phyloP scores from a whole-genome alignment of 2,113 vertebrate species.

The Leptodactylus fuscus region DNA sequence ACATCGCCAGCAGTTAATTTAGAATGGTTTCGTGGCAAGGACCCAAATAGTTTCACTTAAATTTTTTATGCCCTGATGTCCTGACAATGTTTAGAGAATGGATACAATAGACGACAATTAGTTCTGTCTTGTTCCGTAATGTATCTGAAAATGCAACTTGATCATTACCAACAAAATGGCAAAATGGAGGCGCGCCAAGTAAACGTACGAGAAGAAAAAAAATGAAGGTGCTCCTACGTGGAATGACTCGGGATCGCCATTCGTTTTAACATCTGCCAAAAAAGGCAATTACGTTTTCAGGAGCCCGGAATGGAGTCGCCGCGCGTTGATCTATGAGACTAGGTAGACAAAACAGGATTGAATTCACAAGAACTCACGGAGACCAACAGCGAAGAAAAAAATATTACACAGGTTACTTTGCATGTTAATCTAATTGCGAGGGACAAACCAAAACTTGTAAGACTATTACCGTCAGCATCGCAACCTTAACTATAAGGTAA shows the following conservation, averaged over 20 bases:
- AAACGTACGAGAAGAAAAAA: not conserved
- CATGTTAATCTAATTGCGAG: constrained; percentile 25
- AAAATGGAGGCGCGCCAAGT: constrained; percentile 54
- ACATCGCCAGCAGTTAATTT: constrained; percentile 49
- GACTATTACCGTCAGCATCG: too few species aligned
- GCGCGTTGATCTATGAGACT: constrained; percentile 37
- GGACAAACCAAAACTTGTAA: too few species aligned
- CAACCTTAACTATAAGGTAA: too few species aligned
- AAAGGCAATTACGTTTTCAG: constrained; percentile 44
- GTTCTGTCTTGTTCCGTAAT: constrained; percentile 64
- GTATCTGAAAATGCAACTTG: constrained; percentile 65
- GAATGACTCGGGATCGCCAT: constrained; percentile 35
- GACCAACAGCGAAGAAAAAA: constrained; percentile 22
- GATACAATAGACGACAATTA: constrained; percentile 63
- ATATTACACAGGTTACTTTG: constrained; percentile 2
- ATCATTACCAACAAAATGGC: constrained; percentile 50
- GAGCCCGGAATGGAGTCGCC: constrained; percentile 33
- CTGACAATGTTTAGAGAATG: constrained; percentile 63
- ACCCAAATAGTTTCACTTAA: constrained; percentile 66
- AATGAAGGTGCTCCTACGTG: constrained; percentile 3
- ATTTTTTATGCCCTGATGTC: constrained; percentile 62
- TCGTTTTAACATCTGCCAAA: constrained; percentile 39
- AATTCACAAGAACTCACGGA: constrained; percentile 16
- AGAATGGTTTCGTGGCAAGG: constrained; percentile 62
- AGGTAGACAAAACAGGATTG: constrained; percentile 45